A percentile compares a stretch with the other conserved stretches of the same genome.
Evolutionary conservation across 1,140 invertebrate genomes (phyloP).

Genomic region (Oreohelix idahoensis): DNA sequence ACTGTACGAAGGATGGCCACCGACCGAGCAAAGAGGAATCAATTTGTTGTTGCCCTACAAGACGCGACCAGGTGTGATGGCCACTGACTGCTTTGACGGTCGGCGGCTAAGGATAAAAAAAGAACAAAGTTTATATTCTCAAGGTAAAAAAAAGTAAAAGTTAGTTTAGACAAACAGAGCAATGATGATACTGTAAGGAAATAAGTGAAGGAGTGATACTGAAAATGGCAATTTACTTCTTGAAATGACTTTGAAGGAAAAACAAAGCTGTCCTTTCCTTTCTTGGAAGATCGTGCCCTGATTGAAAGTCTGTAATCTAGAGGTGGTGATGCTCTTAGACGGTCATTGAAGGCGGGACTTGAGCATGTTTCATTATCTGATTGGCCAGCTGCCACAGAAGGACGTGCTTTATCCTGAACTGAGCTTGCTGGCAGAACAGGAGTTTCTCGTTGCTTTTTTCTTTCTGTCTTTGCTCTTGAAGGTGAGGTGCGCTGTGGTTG

Average conservation of each 20-base stretch:
- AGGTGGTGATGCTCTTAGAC: constrained; percentile 36
- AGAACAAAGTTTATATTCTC: too few species aligned
- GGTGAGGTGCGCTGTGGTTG: neutral
- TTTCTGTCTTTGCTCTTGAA: neutral
- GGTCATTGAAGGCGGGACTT: constrained; percentile 26
- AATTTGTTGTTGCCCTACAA: too few species aligned
- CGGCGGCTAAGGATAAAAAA: too few species aligned
- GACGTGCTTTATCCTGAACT: neutral
- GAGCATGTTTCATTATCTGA: neutral
- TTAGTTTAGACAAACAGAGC: too few species aligned
- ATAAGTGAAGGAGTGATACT: too few species aligned
- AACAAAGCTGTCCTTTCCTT: constrained; percentile 9
- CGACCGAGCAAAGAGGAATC: too few species aligned
- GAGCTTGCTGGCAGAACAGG: neutral
- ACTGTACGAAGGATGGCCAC: too few species aligned
- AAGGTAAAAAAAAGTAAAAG: too few species aligned
- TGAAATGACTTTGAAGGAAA: neutral
- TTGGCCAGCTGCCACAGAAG: neutral
- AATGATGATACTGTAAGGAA: too few species aligned
- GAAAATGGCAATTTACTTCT: too few species aligned
- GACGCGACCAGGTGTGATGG: too few species aligned
- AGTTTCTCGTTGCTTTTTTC: constrained; percentile 19
- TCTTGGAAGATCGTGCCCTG: neutral
- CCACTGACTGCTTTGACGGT: too few species aligned
- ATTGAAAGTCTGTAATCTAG: constrained; percentile 6